Percentiles rank a stretch among this genome's conserved stretches.
Conservation (phyloP, 2,888 invertebrate species). For the Rotaria sp. region DNA sequence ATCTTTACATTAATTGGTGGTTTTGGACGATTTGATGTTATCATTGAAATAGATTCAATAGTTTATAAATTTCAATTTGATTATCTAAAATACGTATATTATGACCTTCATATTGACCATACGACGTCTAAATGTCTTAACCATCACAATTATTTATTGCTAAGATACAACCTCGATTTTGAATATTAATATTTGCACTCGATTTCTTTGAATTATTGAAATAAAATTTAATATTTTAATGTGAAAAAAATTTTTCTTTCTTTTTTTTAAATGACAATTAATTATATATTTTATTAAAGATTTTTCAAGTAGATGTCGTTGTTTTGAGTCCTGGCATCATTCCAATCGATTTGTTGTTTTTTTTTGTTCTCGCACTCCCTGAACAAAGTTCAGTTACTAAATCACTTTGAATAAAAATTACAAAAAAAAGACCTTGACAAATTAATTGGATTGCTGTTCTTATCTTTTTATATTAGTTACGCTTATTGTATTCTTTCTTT, state of each 20-base stretch:
- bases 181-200: neutral
- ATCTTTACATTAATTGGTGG: neutral
- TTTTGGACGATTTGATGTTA: slow-evolving; percentile 12
- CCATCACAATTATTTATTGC: neutral
- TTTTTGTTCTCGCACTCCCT: too few relatives aligned
- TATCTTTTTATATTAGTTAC: neutral
- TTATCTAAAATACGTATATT: neutral
- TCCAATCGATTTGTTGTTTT: too few relatives aligned
- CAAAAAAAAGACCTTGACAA: too few relatives aligned
- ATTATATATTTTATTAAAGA: neutral
- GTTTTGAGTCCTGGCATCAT: neutral
- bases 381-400: too few relatives aligned
- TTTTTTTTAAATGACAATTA: neutral
- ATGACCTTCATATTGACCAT: neutral
- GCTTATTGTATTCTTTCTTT: neutral
- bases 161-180: neutral
- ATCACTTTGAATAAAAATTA: too few relatives aligned
- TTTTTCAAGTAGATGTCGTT: neutral
- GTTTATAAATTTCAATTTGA: neutral
- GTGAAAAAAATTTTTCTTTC: neutral
- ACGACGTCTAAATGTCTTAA: neutral
- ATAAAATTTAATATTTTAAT: neutral
- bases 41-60: neutral
- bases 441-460: neutral
- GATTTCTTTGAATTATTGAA: too few relatives aligned